Conservation (phyloP, 92 coral and sea anemone genomes). For the Anthopleura xanthogrammica region DNA sequence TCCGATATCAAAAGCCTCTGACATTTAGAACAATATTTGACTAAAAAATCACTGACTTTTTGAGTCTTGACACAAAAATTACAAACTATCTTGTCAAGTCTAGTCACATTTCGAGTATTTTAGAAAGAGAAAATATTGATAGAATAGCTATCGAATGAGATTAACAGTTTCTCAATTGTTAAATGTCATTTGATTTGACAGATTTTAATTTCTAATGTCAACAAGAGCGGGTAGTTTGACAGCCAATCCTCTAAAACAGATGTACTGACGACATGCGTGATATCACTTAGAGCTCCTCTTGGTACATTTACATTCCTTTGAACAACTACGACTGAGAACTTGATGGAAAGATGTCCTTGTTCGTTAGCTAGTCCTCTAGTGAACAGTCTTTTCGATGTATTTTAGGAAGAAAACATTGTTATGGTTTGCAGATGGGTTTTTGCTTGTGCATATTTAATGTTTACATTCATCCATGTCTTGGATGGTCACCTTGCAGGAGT, state of each 20-base stretch:
- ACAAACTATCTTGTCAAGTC: no score
- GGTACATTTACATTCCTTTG: neutral
- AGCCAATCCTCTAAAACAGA: conserved; percentile 32
- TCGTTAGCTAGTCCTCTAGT: neutral
- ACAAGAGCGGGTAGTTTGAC: conserved; percentile 61
- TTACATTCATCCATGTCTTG: conserved; percentile 2
- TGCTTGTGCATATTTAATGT: conserved; percentile 32
- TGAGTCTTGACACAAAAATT: no score
- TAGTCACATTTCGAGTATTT: no score
- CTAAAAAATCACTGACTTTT: no score
- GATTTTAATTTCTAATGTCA: conserved; percentile 37
- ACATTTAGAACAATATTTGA: no score
- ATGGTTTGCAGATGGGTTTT: conserved; percentile 66
- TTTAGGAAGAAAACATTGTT: conserved; percentile 46
- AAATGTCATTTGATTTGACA: conserved; percentile 17
- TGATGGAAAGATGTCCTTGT: neutral
- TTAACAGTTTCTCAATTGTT: conserved; percentile 9
- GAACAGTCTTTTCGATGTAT: conserved; percentile 48
- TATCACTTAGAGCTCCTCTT: conserved; percentile 50
- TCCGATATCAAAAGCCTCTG: no score
- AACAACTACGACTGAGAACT: neutral
- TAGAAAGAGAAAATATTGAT: neutral
- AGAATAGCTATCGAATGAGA: neutral
- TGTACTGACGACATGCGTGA: conserved; percentile 65
- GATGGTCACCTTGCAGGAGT: conserved; percentile 11